Percentiles rank a stretch among this genome's conserved stretches.
phyloP scores from a whole-genome alignment of 2,113 vertebrate species.

The Himantopus leucocephalus region DNA sequence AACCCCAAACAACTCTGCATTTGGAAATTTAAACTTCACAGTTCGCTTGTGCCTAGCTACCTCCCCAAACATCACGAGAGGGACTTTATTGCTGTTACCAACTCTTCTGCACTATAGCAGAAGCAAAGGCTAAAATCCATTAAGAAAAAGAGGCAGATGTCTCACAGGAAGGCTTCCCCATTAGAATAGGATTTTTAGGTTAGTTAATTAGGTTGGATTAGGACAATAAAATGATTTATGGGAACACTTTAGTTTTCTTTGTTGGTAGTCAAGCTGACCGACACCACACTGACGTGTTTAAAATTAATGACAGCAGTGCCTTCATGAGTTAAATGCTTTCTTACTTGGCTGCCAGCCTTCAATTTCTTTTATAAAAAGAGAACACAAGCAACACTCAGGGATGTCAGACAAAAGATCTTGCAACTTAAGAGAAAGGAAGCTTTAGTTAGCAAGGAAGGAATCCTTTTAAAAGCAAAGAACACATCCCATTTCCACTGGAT shows the following conservation, averaged over 20 bases:
- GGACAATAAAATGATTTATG: slow-evolving; percentile 64
- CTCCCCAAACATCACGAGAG: not conserved
- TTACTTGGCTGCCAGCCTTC: slow-evolving; percentile 38
- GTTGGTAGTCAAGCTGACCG: slow-evolving; percentile 33
- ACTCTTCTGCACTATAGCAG: not conserved
- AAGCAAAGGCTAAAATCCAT: slow-evolving; percentile 22
- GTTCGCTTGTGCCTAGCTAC: not conserved
- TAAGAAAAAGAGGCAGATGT: slow-evolving; percentile 47
- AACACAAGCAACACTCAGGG: slow-evolving; percentile 53
- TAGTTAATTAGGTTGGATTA: slow-evolving; percentile 55
- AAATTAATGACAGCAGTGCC: slow-evolving; percentile 54
- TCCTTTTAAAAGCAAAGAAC: not conserved
- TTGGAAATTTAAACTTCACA: not conserved
- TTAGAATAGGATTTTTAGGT: slow-evolving; percentile 13
- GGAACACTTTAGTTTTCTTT: slow-evolving; percentile 49
- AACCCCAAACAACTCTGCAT: not conserved
- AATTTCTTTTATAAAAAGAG: not conserved
- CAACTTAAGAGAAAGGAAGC: slow-evolving; percentile 25
- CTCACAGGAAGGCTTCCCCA: slow-evolving; percentile 33
- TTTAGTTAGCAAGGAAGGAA: slow-evolving; percentile 20
- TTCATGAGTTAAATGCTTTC: slow-evolving; percentile 55
- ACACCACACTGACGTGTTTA: slow-evolving; percentile 18
- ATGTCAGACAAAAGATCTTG: slow-evolving; percentile 17
- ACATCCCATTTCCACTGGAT: not conserved
- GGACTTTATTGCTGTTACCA: not conserved